phyloP scores from a whole-genome alignment of 2,797 vertebrate genomes.

The Spondyliosoma cantharus region DNA sequence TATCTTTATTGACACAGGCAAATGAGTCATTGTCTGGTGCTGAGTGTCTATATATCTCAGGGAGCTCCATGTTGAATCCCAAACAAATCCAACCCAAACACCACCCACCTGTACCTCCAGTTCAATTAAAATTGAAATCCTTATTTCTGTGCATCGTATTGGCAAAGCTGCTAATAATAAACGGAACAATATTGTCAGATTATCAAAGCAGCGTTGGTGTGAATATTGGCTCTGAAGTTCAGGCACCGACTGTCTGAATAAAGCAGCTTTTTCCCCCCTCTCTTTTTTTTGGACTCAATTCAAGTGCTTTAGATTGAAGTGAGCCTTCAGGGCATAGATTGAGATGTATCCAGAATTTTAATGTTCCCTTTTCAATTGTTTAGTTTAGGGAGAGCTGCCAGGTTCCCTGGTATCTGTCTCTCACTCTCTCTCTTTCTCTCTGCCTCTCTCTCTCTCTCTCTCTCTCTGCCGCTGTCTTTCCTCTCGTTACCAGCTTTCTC shows the following conservation, averaged over 20 bases:
- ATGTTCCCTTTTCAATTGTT: constrained; percentile 72
- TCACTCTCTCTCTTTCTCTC: constrained; percentile 1
- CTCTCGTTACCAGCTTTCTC: constrained; percentile 32
- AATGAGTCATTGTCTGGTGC: constrained; percentile 48
- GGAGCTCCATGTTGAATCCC: constrained; percentile 41
- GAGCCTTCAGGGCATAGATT: constrained; percentile 68
- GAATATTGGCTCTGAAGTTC: constrained; percentile 58
- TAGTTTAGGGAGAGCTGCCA: constrained; percentile 66
- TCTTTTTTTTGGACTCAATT: constrained; percentile 62
- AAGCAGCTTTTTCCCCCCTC: constrained; percentile 31
- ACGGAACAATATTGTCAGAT: constrained; percentile 64
- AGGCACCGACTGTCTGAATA: constrained; percentile 51
- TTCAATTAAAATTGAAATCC: constrained; percentile 58
- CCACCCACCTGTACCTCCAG: constrained; percentile 60
- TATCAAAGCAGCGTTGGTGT: constrained; percentile 57
- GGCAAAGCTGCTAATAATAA: constrained; percentile 59
- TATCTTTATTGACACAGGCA: constrained; percentile 27
- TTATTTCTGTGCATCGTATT: constrained; percentile 47
- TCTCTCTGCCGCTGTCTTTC: constrained; percentile 8
- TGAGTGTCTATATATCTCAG: constrained; percentile 25
- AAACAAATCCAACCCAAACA: constrained; percentile 56
- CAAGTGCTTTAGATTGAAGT: constrained; percentile 75
- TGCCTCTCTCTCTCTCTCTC: background rate
- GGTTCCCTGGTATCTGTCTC: constrained; percentile 34
- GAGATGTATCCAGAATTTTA: constrained; percentile 76